phyloP scores from a whole-genome alignment of 2,888 invertebrate genomes.

The Sthenelais limicola region DNA sequence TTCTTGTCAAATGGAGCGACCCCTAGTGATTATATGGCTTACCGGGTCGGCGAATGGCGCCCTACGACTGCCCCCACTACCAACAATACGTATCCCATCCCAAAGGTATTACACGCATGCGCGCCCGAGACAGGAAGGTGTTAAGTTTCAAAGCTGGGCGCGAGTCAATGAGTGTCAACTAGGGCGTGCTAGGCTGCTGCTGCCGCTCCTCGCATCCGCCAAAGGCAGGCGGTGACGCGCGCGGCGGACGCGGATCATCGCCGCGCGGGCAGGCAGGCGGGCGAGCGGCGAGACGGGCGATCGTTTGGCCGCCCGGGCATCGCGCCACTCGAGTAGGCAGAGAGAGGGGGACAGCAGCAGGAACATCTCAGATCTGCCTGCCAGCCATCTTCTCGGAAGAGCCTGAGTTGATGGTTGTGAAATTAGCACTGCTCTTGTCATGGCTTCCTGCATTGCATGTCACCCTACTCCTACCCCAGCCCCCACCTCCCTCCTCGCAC shows the following conservation, averaged over 20 bases:
- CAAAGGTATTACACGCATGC: conserved; percentile 32
- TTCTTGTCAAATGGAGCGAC: conserved; percentile 13
- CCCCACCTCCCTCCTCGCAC: no score
- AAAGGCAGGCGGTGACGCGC: neutral
- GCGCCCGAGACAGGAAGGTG: conserved; percentile 16
- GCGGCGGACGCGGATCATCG: neutral
- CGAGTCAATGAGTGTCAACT: conserved; percentile 23
- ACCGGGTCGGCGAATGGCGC: conserved; percentile 18
- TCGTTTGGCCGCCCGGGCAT: no score
- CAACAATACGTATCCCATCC: conserved; percentile 22
- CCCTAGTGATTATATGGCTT: conserved; percentile 6
- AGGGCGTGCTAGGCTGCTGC: neutral
- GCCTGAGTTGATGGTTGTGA: conserved; percentile 29
- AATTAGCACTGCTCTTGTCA: no score
- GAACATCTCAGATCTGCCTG: no score
- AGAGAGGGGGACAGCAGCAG: no score
- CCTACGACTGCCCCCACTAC: conserved; percentile 1
- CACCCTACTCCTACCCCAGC: no score
- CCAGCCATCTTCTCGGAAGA: no score
- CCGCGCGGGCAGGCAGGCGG: neutral
- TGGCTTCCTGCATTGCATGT: no score
- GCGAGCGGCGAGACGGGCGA: no score
- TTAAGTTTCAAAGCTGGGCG: conserved; percentile 32
- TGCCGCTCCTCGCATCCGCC: neutral
- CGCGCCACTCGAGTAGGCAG: no score